These are phyloP conservation scores for Nycticorax nycticorax DNA, from an alignment of 2,113 vertebrate species.

Conservation along the genomic window DNA sequence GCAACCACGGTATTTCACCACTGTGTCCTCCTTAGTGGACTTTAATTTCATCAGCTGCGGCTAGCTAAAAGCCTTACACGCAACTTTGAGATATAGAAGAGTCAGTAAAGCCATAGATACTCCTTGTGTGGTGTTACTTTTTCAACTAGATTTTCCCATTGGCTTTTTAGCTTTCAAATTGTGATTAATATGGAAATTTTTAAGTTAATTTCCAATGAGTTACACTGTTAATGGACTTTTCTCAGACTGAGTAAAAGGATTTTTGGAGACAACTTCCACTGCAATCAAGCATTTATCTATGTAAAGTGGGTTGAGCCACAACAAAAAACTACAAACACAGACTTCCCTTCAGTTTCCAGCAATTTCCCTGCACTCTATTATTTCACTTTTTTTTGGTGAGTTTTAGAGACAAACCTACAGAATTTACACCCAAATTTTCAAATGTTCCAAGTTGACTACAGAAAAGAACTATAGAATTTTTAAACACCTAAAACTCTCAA, in stretches of 20 bases:
- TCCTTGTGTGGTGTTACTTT: background rate
- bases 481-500: background rate
- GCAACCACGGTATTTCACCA: background rate
- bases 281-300: background rate
- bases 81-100: background rate
- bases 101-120: background rate
- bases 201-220: background rate
- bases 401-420: background rate
- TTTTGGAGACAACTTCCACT: background rate
- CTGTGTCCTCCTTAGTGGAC: background rate
- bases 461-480: background rate
- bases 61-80: background rate
- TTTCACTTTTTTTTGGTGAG: background rate
- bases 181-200: background rate
- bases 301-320: background rate
- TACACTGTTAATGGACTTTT: background rate
- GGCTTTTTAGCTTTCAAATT: background rate
- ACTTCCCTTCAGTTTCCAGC: background rate
- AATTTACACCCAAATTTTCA: background rate
- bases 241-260: background rate
- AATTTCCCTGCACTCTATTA: background rate
- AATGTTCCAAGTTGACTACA: background rate
- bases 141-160: background rate
- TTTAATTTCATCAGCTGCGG: background rate
- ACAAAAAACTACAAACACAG: background rate